Conservation (phyloP, 2,113 vertebrate species). For the Prionailurus viverrinus region DNA sequence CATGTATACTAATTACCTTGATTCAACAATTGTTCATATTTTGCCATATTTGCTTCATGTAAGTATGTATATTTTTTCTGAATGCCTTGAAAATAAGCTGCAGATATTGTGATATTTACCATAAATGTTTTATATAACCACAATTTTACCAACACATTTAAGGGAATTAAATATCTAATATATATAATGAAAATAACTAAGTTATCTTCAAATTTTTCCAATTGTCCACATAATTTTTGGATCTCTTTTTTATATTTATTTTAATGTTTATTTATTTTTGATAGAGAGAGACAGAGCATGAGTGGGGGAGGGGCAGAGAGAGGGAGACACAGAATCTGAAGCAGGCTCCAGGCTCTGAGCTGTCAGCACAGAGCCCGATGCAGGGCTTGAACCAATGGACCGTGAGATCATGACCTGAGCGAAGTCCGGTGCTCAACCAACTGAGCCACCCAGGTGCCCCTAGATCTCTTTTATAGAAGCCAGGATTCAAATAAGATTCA, state of each 20-base stretch:
- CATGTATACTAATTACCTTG: neutral
- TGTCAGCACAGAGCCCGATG: no score
- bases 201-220: neutral
- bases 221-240: neutral
- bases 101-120: neutral
- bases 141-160: neutral
- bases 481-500: neutral
- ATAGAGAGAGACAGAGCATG: no score
- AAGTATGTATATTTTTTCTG: neutral
- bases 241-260: neutral
- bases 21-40: neutral
- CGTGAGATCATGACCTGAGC: no score
- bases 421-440: no score
- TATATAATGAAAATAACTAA: neutral
- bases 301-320: no score
- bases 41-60: neutral
- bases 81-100: conserved; percentile 41
- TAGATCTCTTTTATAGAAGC: neutral
- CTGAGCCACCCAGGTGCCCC: no score
- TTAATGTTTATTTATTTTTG: no score
- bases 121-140: neutral
- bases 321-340: no score
- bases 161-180: neutral
- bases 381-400: no score
- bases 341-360: no score